Percentiles rank a stretch among this genome's conserved stretches.
Evolutionary conservation across 2,113 vertebrate species (phyloP).

Genomic region (Mus spicilegus): DNA sequence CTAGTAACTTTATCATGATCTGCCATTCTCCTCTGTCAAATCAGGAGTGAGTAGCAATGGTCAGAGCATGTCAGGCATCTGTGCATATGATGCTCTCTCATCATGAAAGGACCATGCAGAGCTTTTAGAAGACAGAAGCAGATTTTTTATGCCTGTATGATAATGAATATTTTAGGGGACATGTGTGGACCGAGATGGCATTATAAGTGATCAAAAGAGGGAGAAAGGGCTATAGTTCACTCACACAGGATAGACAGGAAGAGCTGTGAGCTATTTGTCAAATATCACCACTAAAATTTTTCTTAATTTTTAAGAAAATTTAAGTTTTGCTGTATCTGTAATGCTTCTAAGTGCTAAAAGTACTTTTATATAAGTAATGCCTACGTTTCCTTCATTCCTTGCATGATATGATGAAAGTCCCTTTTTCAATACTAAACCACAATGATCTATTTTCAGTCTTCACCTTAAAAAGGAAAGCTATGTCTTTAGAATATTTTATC

Average conservation of each 20-base stretch:
- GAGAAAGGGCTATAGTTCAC: not conserved
- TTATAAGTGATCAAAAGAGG: not conserved
- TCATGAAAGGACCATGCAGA: not conserved
- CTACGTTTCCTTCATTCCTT: not conserved
- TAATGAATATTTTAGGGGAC: no score
- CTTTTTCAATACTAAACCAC: not conserved
- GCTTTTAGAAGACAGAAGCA: not conserved
- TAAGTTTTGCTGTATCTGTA: not conserved
- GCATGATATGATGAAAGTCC: not conserved
- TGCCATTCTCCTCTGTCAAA: not conserved
- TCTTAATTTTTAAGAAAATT: not conserved
- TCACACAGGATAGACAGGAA: not conserved
- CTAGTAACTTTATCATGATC: not conserved
- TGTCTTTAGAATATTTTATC: constrained; percentile 55
- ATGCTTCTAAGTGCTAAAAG: not conserved
- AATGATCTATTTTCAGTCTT: not conserved
- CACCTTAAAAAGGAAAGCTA: not conserved
- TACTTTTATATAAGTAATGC: not conserved
- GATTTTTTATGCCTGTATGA: not conserved
- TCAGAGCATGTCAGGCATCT: not conserved
- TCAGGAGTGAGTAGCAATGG: not conserved
- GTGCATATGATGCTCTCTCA: not conserved
- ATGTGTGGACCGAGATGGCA: not conserved
- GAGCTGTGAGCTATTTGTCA: not conserved
- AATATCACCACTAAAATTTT: not conserved